Percentiles rank a stretch among this genome's conserved stretches.
phyloP scores from a whole-genome alignment of 2,888 invertebrate species.

The Petrophora chlorosata region DNA sequence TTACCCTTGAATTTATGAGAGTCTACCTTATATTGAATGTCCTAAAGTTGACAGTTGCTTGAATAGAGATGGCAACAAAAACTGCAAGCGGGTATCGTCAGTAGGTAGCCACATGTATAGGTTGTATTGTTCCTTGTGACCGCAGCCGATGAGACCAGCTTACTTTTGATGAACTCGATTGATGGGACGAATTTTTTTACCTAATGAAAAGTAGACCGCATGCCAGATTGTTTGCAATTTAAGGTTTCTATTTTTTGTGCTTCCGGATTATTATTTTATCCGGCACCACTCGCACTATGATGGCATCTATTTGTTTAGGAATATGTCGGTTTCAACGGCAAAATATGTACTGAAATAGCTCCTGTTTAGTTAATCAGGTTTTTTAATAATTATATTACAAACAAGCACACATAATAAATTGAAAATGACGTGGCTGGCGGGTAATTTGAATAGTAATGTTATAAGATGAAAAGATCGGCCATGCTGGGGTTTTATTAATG shows the following conservation, averaged over 20 bases:
- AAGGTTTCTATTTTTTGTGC: constrained; percentile 68
- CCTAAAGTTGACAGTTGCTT: constrained; percentile 44
- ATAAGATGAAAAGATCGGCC: constrained; percentile 16
- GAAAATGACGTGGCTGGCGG: no score
- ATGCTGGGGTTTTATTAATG: constrained; percentile 25
- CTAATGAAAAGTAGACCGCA: constrained; percentile 54
- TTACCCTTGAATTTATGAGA: constrained; percentile 22
- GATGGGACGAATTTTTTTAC: constrained; percentile 64
- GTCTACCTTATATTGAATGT: constrained; percentile 15
- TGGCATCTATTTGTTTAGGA: constrained; percentile 19
- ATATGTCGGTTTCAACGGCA: constrained; percentile 16
- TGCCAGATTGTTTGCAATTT: constrained; percentile 72
- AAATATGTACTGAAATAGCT: constrained; percentile 4
- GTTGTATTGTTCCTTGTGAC: constrained; percentile 73
- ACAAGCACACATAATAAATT: no score
- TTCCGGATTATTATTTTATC: constrained; percentile 62
- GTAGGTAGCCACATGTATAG: constrained; percentile 80
- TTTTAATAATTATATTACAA: no score
- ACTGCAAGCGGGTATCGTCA: constrained; percentile 56
- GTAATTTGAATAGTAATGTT: constrained; percentile 12
- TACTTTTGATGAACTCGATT: constrained; percentile 67
- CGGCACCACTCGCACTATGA: constrained; percentile 11
- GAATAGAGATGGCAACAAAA: constrained; percentile 35
- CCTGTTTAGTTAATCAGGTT: no score
- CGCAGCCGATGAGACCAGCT: constrained; percentile 60